Base-by-base conservation (phyloP, 2,888 invertebrate species). In the Cordylochernes scorpioides region DNA sequence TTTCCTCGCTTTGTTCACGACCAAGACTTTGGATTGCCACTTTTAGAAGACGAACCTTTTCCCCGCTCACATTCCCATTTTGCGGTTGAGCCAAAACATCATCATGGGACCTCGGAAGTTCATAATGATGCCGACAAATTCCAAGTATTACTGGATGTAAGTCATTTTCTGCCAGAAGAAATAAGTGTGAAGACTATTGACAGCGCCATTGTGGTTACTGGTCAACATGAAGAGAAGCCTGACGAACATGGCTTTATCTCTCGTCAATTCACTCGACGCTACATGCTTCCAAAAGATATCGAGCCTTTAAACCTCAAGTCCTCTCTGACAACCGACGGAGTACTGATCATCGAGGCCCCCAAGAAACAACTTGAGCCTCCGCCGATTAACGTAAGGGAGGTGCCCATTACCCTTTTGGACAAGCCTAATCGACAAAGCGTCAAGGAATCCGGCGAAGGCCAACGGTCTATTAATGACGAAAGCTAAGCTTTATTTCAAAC, bases 111-210 rank as follows among this genome's bases (percentile, higher is more conserved):
- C n/a, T n/a, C n/a, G n/a, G n/a, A n/a, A n/a, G n/a, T n/a, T n/a
- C n/a, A n/a, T n/a, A n/a, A n/a, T n/a, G n/a, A n/a, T n/a, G n/a
- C n/a, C n/a, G n/a, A n/a, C n/a, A n/a, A n/a, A n/a, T 35, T 30
- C 6, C 28, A 37, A 29, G 39, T 42, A 7, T 35, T 33, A 16
- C 22, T 42, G 17, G 42, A 42, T 21, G 42, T 42, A 8, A 35
- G 37, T 1, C 42, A 42, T 25, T 42, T 42, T 26, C 36, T 36
- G 5, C 42, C 42, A 3, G 42, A 42, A 27, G 42, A 42, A 30
- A 35, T 42, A 22, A 33, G 35, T 5, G 42, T 42, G n/a, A 42
- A 42, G 28, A 39, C 39, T 2, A 31, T 42, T 13, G 39, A 36
- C 27, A 32, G 39, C 27, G 32, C 33, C 17, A 33, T 42, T 3